phyloP scores from a whole-genome alignment of 1,140 invertebrate species.

The Pogonognathellus flavescens region DNA sequence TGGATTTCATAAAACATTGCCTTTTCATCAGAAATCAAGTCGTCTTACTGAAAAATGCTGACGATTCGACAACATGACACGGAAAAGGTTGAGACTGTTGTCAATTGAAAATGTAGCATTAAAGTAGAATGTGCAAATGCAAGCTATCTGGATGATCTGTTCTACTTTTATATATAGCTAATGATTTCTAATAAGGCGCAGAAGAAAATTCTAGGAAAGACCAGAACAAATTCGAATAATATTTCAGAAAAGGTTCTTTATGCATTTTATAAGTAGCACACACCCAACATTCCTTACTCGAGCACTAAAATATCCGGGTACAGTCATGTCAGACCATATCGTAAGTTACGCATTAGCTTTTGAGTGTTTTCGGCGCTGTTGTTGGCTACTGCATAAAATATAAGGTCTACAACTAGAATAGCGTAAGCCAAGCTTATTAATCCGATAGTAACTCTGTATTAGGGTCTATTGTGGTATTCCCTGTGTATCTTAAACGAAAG shows the following conservation, averaged over 20 bases:
- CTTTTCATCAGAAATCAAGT: slow-evolving; percentile 17
- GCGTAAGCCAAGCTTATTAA: background rate
- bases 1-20: background rate
- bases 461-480: background rate
- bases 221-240: background rate
- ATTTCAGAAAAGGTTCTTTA: background rate
- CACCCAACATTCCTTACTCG: slow-evolving; percentile 21
- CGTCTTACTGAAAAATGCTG: background rate
- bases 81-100: slow-evolving; percentile 3
- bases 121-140: no score
- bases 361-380: background rate
- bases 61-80: background rate
- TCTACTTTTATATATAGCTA: no score
- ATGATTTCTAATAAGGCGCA: no score
- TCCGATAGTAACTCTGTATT: background rate
- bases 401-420: background rate
- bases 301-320: slow-evolving; percentile 25
- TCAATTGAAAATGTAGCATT: background rate
- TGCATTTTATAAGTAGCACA: slow-evolving; percentile 19
- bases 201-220: no score
- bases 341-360: slow-evolving; percentile 42
- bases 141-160: no score
- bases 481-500: background rate
- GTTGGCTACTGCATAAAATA: slow-evolving; percentile 42
- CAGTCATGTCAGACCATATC: slow-evolving; percentile 4